Evolutionary conservation across 1,140 invertebrate genomes (phyloP).

Genomic region (Pentalonia nigronervosa): DNA sequence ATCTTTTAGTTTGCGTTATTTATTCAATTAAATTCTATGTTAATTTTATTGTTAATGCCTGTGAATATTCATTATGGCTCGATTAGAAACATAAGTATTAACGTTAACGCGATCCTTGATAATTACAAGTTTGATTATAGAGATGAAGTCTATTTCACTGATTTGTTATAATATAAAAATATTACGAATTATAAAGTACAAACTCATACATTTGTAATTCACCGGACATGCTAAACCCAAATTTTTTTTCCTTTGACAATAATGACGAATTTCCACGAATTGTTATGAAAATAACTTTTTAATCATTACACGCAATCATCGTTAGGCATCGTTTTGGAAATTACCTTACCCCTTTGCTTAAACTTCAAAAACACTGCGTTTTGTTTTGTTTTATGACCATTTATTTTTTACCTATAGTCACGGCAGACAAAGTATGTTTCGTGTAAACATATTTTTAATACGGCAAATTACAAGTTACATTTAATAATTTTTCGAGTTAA

Average conservation of each 20-base stretch:
- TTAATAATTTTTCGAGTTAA: background rate
- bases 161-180: background rate
- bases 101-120: background rate
- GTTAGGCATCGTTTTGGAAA: background rate
- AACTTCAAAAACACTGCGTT: background rate
- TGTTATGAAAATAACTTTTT: too few relatives aligned
- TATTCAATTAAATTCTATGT: background rate
- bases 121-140: background rate
- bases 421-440: background rate
- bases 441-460: conserved; percentile 12
- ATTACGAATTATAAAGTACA: background rate
- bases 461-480: background rate
- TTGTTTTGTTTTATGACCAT: background rate
- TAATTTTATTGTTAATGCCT: background rate
- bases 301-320: background rate
- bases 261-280: too few relatives aligned
- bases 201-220: too few relatives aligned
- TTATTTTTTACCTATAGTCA: background rate
- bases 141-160: background rate
- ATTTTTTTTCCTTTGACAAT: too few relatives aligned
- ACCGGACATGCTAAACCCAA: too few relatives aligned
- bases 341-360: background rate
- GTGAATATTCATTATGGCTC: background rate
- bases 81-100: background rate
- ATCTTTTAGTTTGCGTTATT: background rate